Conservation (phyloP, 2,797 vertebrate species). For the Mallotus villosus region DNA sequence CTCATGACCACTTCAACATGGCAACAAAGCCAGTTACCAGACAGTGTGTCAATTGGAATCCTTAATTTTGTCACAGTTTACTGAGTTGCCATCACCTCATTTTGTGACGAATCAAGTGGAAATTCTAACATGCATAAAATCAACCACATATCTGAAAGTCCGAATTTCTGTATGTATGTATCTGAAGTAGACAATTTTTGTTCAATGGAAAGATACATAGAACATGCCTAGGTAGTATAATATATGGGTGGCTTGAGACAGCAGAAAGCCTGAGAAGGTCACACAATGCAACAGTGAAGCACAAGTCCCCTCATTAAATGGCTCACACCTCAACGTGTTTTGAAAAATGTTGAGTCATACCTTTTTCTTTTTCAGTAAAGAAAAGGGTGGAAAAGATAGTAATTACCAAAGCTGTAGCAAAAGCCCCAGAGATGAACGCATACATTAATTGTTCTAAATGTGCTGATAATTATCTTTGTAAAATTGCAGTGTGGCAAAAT, state of each 20-base stretch:
- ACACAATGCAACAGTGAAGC: background rate
- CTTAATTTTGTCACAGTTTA: no score
- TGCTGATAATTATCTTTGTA: constrained; percentile 64
- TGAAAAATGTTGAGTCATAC: constrained; percentile 18
- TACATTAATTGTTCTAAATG: constrained; percentile 65
- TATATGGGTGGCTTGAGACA: background rate
- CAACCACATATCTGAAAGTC: no score
- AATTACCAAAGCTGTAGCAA: constrained; percentile 53
- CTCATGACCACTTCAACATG: constrained; percentile 28
- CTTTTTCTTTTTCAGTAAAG: constrained; percentile 24
- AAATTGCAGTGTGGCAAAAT: constrained; percentile 58
- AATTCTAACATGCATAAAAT: no score
- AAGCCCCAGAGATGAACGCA: constrained; percentile 54
- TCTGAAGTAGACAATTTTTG: background rate
- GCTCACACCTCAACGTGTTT: background rate
- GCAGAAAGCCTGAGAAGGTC: constrained; percentile 6
- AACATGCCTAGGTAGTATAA: background rate
- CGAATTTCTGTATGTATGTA: no score
- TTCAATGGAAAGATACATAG: background rate
- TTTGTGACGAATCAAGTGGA: no score
- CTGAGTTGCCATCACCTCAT: no score
- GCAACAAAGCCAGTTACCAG: constrained; percentile 37
- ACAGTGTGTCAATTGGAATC: constrained; percentile 9
- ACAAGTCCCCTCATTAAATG: background rate
- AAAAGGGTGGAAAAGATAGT: constrained; percentile 41